Evolutionary conservation across 2,113 vertebrate genomes (phyloP), one percentile per base, ranked within the genome.

Genomic region (Sylvilagus bachmani): DNA sequence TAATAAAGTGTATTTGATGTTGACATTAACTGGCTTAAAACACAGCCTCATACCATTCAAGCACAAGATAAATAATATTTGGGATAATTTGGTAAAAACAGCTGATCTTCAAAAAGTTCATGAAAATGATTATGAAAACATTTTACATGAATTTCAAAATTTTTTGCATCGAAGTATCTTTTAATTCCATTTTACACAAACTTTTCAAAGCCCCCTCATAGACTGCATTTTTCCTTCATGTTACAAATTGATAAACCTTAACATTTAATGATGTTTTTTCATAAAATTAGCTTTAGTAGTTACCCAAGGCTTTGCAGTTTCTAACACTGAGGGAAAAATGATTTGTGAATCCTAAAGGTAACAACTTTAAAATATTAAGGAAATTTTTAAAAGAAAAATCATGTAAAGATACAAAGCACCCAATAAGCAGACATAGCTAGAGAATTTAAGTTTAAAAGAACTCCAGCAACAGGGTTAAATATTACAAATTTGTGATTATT

Each of bases 231-330:
- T 31, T 69, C 51, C 62, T 87, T 85, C 33, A 88, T 11, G 53
- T 8, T 49, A 27, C 55, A 58, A 89, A 77, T 73, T 44, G 29
- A 89, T 49, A 93, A 70, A 84, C 31, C 11, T 55, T n/a, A 25
- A 19, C 13, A 95, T 49, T 78, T 51, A 73, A 75, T 67, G 19
- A 71, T 55, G 6, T 55, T 70, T 77, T 77, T 81, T 71, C 61
- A 74, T 92, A 73, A 91, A 89, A 75, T 70, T 67, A 84, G 14
- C 22, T 70, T 69, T 73, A 69, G 70, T 29, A 92, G 29, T n/a
- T 90, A 86, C 27, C 86, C 11, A 75, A 75, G 36, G 25, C 31
- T 38, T 86, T 74, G 29, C 24, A 90, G n/a, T 44, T 71, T 83
- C 55, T 31, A 66, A 14, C 86, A 70, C 21, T 49, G 21, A 58